Evolutionary conservation across 2,113 vertebrate genomes (phyloP).

Genomic region (Charadrius vociferus): DNA sequence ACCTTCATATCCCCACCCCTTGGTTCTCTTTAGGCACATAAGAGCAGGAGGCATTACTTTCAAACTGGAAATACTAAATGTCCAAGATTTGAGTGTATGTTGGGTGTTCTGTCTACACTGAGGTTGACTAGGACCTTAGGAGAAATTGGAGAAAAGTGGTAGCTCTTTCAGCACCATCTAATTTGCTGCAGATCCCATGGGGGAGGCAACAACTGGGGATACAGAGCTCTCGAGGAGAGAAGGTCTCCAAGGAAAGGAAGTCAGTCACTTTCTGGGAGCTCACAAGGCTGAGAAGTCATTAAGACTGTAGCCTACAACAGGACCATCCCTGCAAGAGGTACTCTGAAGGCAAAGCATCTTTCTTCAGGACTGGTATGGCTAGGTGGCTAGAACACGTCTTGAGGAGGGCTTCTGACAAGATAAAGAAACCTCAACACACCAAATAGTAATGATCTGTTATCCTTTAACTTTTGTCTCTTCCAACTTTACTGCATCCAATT

Average conservation of each 20-base stretch:
- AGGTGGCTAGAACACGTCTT: not conserved
- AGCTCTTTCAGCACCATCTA: not conserved
- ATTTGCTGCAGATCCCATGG: not conserved
- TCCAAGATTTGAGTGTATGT: rapidly evolving
- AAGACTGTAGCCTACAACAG: not conserved
- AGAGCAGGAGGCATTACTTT: not conserved
- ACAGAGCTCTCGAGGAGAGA: not conserved
- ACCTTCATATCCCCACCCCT: not conserved
- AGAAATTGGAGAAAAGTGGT: not conserved
- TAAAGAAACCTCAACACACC: not conserved
- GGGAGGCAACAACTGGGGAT: not conserved
- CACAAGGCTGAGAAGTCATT: not conserved
- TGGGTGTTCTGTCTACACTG: not conserved
- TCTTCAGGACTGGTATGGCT: not conserved
- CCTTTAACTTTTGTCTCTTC: not conserved
- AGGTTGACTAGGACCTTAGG: not conserved
- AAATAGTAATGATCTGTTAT: not conserved
- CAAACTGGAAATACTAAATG: not conserved
- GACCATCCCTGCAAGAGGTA: not conserved
- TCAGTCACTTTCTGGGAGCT: not conserved
- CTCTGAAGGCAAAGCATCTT: not conserved
- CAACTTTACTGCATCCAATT: not conserved
- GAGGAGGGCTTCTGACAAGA: not conserved
- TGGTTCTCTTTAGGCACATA: not conserved
- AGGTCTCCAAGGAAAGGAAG: not conserved